Conservation (phyloP, 2,113 vertebrate species). For the Gobio gobio region DNA sequence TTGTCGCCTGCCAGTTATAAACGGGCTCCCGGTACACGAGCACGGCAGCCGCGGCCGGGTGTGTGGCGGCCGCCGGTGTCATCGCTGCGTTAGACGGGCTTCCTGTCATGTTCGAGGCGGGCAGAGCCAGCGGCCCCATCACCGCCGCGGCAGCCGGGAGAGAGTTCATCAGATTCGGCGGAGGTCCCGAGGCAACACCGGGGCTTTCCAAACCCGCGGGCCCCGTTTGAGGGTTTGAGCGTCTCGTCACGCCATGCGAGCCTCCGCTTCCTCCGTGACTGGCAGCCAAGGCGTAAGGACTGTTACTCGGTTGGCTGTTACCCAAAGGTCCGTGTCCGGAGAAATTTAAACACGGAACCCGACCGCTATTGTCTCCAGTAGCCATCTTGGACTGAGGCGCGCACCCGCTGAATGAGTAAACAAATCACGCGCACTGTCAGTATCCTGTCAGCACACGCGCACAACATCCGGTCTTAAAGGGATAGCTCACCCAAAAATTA, state of each 20-base stretch:
- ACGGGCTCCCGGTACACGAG: slow-evolving; percentile 86
- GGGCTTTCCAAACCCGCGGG: slow-evolving; percentile 74
- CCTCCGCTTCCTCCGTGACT: slow-evolving; percentile 73
- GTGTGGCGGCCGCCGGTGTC: slow-evolving; percentile 58
- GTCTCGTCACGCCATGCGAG: slow-evolving; percentile 68
- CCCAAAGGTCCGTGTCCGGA: slow-evolving; percentile 75
- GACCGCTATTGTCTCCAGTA: slow-evolving; percentile 85
- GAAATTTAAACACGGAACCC: slow-evolving; percentile 79
- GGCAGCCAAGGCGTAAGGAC: slow-evolving; percentile 75
- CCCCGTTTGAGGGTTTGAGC: slow-evolving; percentile 78
- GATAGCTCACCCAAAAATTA: too few species aligned
- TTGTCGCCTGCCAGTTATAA: slow-evolving; percentile 95
- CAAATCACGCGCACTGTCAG: slow-evolving; percentile 59
- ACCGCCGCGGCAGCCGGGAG: slow-evolving; percentile 71
- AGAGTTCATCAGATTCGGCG: slow-evolving; percentile 73
- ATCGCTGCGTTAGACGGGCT: slow-evolving; percentile 66
- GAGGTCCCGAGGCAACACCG: slow-evolving; percentile 70
- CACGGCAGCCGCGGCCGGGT: slow-evolving; percentile 73
- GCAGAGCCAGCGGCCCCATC: slow-evolving; percentile 61
- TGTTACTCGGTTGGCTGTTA: slow-evolving; percentile 78
- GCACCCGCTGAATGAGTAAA: slow-evolving; percentile 59
- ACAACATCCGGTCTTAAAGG: slow-evolving; percentile 1
- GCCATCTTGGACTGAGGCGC: slow-evolving; percentile 81
- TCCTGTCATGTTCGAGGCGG: slow-evolving; percentile 73
- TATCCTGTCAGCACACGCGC: background rate